Conservation (phyloP, 1,140 invertebrate genomes). For the Cyphomyrmex costatus region DNA sequence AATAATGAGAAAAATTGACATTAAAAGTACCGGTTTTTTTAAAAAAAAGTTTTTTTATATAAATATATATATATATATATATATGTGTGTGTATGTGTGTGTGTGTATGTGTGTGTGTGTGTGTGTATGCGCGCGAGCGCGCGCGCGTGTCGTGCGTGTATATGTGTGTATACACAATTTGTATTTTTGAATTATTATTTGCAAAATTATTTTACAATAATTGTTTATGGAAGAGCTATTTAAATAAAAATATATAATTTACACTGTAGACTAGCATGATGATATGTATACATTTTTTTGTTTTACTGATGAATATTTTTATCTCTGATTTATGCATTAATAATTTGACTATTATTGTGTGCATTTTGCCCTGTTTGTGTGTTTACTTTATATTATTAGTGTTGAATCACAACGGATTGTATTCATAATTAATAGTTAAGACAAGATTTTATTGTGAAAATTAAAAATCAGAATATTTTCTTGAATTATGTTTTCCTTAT, state of each 20-base stretch:
- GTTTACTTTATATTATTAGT: constrained; percentile 51
- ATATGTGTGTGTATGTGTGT: too few relatives aligned
- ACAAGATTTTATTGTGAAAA: not conserved
- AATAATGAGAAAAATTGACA: not conserved
- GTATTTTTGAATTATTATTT: not conserved
- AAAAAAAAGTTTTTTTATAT: not conserved
- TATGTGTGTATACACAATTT: not conserved
- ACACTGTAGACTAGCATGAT: not conserved
- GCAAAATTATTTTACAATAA: not conserved
- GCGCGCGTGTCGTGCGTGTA: too few relatives aligned
- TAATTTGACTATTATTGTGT: constrained; percentile 2
- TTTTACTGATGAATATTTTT: not conserved
- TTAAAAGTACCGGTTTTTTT: not conserved
- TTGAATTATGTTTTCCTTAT: not conserved
- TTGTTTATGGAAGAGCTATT: not conserved
- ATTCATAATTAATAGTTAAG: constrained; percentile 4
- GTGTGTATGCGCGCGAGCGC: too few relatives aligned
- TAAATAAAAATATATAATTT: constrained; percentile 1
- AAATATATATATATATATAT: too few relatives aligned
- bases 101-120: too few relatives aligned
- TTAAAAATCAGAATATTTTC: not conserved
- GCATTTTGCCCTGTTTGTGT: constrained; percentile 74
- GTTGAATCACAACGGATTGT: not conserved
- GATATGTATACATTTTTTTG: not conserved
- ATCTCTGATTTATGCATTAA: not conserved